phyloP scores from a whole-genome alignment of 2,888 invertebrate genomes.

The Oscheius sp. region DNA sequence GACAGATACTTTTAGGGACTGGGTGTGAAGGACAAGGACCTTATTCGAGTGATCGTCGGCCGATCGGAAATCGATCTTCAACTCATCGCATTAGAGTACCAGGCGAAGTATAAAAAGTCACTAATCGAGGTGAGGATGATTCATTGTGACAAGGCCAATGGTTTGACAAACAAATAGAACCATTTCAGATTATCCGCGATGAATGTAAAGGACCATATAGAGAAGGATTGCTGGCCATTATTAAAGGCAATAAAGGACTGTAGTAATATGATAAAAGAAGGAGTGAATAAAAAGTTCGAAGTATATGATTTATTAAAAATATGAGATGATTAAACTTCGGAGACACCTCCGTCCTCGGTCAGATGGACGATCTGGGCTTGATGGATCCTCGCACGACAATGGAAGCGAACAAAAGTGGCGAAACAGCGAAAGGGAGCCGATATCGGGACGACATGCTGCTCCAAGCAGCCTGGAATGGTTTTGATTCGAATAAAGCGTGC shows the following conservation, averaged over 20 bases:
- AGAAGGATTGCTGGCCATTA: conserved; percentile 64
- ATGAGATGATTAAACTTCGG: too few relatives aligned
- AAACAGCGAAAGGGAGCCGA: conserved; percentile 45
- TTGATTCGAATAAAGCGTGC: background rate
- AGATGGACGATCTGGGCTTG: conserved; percentile 28
- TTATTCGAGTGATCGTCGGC: conserved; percentile 65
- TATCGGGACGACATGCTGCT: conserved; percentile 32
- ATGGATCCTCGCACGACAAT: conserved; percentile 43
- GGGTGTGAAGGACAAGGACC: conserved; percentile 62
- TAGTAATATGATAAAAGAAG: too few relatives aligned
- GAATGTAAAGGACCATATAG: conserved; percentile 66
- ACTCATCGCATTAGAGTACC: conserved; percentile 84
- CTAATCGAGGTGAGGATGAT: conserved; percentile 43
- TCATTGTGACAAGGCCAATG: background rate
- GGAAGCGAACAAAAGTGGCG: conserved; percentile 41
- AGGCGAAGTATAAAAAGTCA: conserved; percentile 67
- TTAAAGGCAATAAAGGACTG: conserved; percentile 58
- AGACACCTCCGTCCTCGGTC: background rate
- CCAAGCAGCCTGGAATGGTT: conserved; percentile 34
- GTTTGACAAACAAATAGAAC: background rate
- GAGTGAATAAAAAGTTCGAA: too few relatives aligned
- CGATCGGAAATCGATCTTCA: conserved; percentile 78
- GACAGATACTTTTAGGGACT: conserved; percentile 46
- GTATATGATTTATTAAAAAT: too few relatives aligned
- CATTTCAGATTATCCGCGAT: conserved; percentile 26